Evolutionary conservation across 2,888 invertebrate genomes (phyloP), one percentile per base, ranked within the genome.

Genomic region (Amphipoea oculea): DNA sequence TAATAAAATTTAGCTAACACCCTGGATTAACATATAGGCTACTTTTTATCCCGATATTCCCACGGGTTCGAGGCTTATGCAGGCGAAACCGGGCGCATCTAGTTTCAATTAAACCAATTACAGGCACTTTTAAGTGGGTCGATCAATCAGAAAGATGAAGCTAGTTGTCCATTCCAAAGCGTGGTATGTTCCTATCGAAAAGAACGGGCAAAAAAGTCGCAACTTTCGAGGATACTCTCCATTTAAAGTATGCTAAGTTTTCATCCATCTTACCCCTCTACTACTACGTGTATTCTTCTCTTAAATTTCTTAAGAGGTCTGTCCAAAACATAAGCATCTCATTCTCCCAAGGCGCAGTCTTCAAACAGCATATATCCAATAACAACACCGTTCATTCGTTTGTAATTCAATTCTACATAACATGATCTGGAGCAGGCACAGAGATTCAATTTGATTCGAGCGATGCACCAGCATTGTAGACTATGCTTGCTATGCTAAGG

Each of bases 401-500:
- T 77, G 73, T 81, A 81, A 79, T 81, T 76, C 75, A 62, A 81
- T 86, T 69, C 70, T 57, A 71, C 67, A 72, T 67, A 80, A 60
- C 71, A 80, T 60, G 67, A 79, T 71, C 67, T 68, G 51, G 12
- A 62, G 68, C 70, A 36, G 42, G 65, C 73, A 70, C 54, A 1
- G 78, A 67, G 79, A 79, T 88, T 83, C 76, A 78, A 88, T 83
- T 83, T 78, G 73, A 88, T 76, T 42, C 48, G 40, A 86, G 82
- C 67, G 23, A 63, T 82, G 76, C 78, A 78, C 40, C 62, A 7
- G 76, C 42, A 65, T 78, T 76, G 73, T 65, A 63, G 66, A 40
- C 54, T 73, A 73, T 40, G 76, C 63, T 48, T 29, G 67, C 60
- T 75, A 69, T 68, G 65, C 60, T 62, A 62, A 60, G 62, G 14